Percentiles rank a stretch among this genome's conserved stretches.
phyloP scores from a whole-genome alignment of 2,888 invertebrate species.

The Napeogenes sylphis region DNA sequence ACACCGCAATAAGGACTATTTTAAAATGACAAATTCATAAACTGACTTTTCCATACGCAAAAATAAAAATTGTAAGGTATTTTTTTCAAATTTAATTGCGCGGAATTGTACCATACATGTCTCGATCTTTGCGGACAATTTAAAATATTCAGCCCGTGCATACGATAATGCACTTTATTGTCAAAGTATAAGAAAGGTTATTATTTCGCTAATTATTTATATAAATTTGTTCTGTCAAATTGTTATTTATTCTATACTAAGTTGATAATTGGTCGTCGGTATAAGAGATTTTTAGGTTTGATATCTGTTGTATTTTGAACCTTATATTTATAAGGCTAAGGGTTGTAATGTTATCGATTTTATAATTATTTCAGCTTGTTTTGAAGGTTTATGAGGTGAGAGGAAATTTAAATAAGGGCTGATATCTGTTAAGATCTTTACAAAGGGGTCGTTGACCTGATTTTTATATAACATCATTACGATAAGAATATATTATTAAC shows the following conservation, averaged over 20 bases:
- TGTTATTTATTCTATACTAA: constrained; percentile 41
- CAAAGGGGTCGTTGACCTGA: constrained; percentile 21
- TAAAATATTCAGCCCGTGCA: constrained; percentile 23
- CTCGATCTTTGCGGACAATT: constrained; percentile 44
- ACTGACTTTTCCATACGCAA: constrained; percentile 16
- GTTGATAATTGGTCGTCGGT: constrained; percentile 38
- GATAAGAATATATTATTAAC: not conserved
- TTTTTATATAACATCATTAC: not conserved
- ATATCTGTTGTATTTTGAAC: constrained; percentile 4
- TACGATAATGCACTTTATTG: constrained; percentile 15
- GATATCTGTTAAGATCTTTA: constrained; percentile 29
- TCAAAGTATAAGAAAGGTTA: constrained; percentile 10
- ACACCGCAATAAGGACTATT: constrained; percentile 5
- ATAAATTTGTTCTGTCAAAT: constrained; percentile 28
- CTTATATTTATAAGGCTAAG: constrained; percentile 8
- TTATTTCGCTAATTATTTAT: not conserved
- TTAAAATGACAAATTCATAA: constrained; percentile 13
- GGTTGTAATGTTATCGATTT: constrained; percentile 8
- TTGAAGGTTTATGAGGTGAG: constrained; percentile 30
- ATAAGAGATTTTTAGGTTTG: constrained; percentile 14
- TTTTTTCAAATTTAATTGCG: constrained; percentile 64
- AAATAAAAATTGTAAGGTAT: constrained; percentile 31
- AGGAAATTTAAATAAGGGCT: constrained; percentile 29
- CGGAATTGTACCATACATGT: constrained; percentile 68
- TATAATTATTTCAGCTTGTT: constrained; percentile 27